Conservation (phyloP, 2,113 vertebrate genomes). For the Bubo bubo region DNA sequence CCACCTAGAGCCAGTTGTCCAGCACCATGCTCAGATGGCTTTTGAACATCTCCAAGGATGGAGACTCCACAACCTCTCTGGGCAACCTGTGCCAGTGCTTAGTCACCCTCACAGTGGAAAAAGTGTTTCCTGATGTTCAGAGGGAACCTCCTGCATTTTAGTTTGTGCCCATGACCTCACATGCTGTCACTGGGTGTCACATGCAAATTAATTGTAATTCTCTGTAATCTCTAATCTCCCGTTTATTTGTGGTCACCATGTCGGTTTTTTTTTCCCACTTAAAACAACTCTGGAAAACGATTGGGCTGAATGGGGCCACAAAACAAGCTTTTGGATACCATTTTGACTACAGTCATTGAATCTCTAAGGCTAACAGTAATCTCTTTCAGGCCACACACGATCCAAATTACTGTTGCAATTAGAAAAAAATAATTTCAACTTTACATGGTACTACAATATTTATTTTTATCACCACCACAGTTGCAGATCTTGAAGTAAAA, state of each 20-base stretch:
- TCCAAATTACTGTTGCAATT: not conserved
- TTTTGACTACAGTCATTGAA: not conserved
- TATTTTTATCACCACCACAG: slow-evolving; percentile 61
- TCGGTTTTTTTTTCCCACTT: not conserved
- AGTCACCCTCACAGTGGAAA: not conserved
- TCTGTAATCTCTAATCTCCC: not conserved
- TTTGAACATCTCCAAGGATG: not conserved
- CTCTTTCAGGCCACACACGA: not conserved
- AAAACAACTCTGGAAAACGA: not conserved
- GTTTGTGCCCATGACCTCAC: not conserved
- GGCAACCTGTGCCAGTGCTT: not conserved
- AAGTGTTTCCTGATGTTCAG: not conserved
- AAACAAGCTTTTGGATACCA: not conserved
- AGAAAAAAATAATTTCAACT: not conserved
- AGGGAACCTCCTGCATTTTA: not conserved
- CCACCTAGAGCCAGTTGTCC: not conserved
- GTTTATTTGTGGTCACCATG: not conserved
- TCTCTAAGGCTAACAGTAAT: not conserved
- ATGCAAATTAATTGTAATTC: not conserved
- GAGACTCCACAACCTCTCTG: not conserved
- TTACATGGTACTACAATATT: not conserved
- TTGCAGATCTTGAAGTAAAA: slow-evolving; percentile 91
- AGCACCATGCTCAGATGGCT: not conserved
- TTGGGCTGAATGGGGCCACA: not conserved
- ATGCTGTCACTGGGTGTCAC: not conserved